Conservation (phyloP, 2,888 invertebrate species). For the Camponotus fellah region DNA sequence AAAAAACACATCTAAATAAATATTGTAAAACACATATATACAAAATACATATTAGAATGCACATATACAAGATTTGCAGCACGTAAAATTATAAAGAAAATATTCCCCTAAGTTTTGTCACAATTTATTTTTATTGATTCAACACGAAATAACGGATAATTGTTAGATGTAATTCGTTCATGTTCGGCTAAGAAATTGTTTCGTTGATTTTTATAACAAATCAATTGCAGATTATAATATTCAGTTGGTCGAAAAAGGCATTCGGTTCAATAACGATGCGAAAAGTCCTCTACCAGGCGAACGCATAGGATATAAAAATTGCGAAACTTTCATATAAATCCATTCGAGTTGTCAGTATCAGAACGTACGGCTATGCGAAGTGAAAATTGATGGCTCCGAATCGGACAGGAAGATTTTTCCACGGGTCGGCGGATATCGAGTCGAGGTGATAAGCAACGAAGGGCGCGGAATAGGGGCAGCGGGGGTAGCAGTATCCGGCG, state of each 20-base stretch:
- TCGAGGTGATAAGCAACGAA: constrained; percentile 73
- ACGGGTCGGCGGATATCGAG: constrained; percentile 68
- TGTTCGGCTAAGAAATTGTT: not conserved
- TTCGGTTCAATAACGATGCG: constrained; percentile 26
- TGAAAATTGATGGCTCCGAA: constrained; percentile 71
- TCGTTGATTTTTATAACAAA: not conserved
- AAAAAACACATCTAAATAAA: no score
- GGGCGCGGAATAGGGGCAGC: constrained; percentile 59
- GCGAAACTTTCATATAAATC: constrained; percentile 54
- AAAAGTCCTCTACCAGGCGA: constrained; percentile 11
- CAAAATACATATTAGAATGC: not conserved
- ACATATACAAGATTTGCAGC: not conserved
- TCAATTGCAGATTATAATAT: constrained; percentile 2
- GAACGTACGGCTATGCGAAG: constrained; percentile 55
- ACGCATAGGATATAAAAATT: constrained; percentile 39
- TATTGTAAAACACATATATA: no score
- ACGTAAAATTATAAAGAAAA: not conserved
- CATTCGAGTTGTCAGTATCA: constrained; percentile 65
- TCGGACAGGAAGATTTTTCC: constrained; percentile 73
- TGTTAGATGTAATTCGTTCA: not conserved
- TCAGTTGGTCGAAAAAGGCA: not conserved
- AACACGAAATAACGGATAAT: not conserved
- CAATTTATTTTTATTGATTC: not conserved
- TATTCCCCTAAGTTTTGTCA: not conserved
- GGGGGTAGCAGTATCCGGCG: constrained; percentile 54